Base-by-base conservation (phyloP, 1,140 invertebrate genomes). In the Monomorium pharaonis region DNA sequence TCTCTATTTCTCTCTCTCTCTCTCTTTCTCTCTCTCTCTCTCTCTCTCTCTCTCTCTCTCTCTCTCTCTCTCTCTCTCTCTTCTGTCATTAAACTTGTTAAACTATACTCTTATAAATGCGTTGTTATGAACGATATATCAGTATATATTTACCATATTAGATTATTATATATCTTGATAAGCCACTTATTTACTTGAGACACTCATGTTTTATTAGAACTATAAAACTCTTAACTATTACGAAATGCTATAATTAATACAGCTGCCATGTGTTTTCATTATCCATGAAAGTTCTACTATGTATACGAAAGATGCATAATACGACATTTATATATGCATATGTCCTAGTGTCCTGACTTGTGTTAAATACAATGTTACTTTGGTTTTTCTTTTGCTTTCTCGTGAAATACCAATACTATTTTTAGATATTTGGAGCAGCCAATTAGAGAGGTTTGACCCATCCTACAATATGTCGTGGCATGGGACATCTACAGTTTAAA, bases 391-490 rank as follows among this genome's bases (percentile, higher is more conserved):
- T 90, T 86, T 86, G 88, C 80, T 85, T 77, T 88, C 90, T 91
- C 86, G 87, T 91, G 81, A 91, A 89, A 86, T 85, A 89, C 81
- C 85, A 85, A 84, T 86, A 88, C 77, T 88, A 89, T 89, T 90
- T 89, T 86, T 91, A 91, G 90, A 91, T 91, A 87, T 88, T 89
- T 84, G 78, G 84, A 91, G 87, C 90, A 72, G 89, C 89, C 86
- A 91, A 49, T 86, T 91, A 69, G 83, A 88, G 83, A 78, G 33
- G 84, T 76, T 84, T 90, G 37, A 86, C 74, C 81, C 62, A 76
- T 78, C 63, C 84, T 90, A 76, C 84, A 44, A 80, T 90, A 84
- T 85, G 62, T 83, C 54, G 47, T 77, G 63, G 37, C 86, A 80
- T 60, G 70, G 76, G n/a, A 74, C 33, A 88, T 75, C 77, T 75